These are phyloP conservation scores for Sebastes elongatus DNA, from an alignment of 2,797 vertebrate species.

Conservation along the genomic window DNA sequence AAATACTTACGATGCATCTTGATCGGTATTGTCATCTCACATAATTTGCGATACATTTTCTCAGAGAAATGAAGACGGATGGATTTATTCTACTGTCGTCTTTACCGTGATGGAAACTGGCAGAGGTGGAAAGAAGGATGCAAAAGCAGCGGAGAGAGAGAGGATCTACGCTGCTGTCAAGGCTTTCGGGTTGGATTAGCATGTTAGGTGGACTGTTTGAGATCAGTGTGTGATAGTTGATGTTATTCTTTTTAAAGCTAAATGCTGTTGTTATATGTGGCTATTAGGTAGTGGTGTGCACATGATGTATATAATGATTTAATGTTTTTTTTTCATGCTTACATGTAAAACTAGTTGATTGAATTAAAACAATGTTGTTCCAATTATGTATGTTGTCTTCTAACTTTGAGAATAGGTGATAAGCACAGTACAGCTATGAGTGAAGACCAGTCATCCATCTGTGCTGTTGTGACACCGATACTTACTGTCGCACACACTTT, in stretches of 20 bases:
- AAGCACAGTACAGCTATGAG: neutral
- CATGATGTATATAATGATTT: neutral
- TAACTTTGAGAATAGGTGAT: neutral
- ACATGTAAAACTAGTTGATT: neutral
- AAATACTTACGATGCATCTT: neutral
- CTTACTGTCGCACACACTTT: neutral
- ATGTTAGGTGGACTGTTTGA: neutral
- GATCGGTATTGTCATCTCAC: neutral
- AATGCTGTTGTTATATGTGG: neutral
- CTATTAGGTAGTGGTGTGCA: neutral
- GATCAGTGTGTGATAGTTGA: neutral
- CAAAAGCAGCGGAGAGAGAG: neutral
- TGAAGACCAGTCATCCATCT: neutral
- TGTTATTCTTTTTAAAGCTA: neutral
- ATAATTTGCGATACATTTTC: neutral
- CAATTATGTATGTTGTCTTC: neutral
- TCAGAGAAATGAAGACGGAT: conserved; percentile 23
- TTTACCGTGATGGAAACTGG: conserved; percentile 23
- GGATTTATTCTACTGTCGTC: conserved; percentile 34
- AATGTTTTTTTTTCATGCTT: neutral
- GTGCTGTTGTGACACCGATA: neutral
- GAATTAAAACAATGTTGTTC: neutral
- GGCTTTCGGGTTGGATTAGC: conserved; percentile 24
- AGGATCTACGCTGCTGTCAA: conserved; percentile 24
- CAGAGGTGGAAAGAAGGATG: neutral